These are phyloP conservation scores for Cephalotes varians DNA, from an alignment of 2,888 invertebrate species.

Conservation along the genomic window DNA sequence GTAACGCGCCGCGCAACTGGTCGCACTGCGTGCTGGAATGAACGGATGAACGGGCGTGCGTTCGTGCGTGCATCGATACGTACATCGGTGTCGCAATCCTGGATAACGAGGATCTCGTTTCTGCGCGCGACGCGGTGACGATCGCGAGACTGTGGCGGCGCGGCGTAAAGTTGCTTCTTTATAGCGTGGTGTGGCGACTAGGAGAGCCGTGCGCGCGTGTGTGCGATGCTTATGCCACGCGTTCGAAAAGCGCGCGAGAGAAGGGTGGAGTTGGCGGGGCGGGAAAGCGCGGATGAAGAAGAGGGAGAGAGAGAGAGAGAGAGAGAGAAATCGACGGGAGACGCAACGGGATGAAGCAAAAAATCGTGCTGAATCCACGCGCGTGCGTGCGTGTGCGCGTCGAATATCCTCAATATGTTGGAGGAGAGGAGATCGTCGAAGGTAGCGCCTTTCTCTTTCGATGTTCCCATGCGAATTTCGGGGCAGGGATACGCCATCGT, in stretches of 20 bases:
- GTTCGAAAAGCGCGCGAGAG: conserved; percentile 75
- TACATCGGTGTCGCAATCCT: conserved; percentile 19
- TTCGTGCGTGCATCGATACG: neutral
- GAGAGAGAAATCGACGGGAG: conserved; percentile 5
- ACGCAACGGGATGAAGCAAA: conserved; percentile 2
- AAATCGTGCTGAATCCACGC: conserved; percentile 4
- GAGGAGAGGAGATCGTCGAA: neutral
- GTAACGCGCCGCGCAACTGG: neutral
- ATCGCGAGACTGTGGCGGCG: conserved; percentile 72
- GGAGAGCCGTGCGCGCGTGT: conserved; percentile 41
- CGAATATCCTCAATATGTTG: conserved; percentile 29
- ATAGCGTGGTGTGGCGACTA: conserved; percentile 37
- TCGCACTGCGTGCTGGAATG: neutral
- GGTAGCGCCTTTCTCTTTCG: conserved; percentile 12
- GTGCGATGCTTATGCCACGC: conserved; percentile 56
- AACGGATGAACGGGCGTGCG: neutral
- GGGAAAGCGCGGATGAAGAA: neutral
- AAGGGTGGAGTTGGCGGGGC: conserved; percentile 51
- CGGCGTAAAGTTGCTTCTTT: conserved; percentile 53
- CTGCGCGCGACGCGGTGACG: conserved; percentile 69
- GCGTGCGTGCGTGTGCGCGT: neutral
- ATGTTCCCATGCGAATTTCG: neutral
- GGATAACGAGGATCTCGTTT: conserved; percentile 30
- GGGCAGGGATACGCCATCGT: neutral
- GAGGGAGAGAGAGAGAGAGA: neutral